A percentile compares a stretch with the other conserved stretches of the same genome.
phyloP scores from a whole-genome alignment of 2,113 vertebrate genomes.

The Otis tarda region DNA sequence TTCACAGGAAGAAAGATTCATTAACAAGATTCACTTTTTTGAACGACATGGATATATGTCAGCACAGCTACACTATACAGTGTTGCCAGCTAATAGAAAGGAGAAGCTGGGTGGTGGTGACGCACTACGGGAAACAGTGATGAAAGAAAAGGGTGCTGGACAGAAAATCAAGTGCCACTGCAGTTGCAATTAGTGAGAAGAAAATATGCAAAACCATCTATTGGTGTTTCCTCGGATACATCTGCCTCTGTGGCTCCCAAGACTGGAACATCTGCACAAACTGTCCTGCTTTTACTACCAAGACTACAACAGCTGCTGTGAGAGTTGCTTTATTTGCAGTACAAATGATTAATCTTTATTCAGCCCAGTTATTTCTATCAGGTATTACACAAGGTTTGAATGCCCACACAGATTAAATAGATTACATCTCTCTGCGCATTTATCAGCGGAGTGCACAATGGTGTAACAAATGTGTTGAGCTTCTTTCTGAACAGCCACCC shows the following conservation, averaged over 20 bases:
- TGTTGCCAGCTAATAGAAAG: not conserved
- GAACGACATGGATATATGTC: not conserved
- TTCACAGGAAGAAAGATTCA: not conserved
- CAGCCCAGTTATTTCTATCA: slow-evolving; percentile 6
- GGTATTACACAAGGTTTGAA: slow-evolving; percentile 2
- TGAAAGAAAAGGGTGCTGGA: not conserved
- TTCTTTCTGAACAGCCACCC: not conserved
- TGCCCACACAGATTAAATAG: slow-evolving; percentile 18
- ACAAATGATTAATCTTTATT: slow-evolving; percentile 27
- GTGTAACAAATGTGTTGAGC: not conserved
- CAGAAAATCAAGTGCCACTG: not conserved
- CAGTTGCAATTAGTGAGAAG: not conserved
- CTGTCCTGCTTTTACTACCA: not conserved
- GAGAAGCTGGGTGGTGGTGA: not conserved
- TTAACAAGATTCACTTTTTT: not conserved
- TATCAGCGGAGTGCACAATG: not conserved
- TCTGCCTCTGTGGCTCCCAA: not conserved
- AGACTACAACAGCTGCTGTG: slow-evolving; percentile 37
- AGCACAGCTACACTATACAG: not conserved
- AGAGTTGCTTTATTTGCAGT: slow-evolving; percentile 27
- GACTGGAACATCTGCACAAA: slow-evolving; percentile 6
- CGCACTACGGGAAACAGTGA: not conserved
- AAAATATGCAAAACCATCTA: slow-evolving; percentile 3
- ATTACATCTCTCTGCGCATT: not conserved
- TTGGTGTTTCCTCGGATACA: slow-evolving; percentile 2